Evolutionary conservation across 2,797 vertebrate species (phyloP).

Genomic region (Tapirus indicus): DNA sequence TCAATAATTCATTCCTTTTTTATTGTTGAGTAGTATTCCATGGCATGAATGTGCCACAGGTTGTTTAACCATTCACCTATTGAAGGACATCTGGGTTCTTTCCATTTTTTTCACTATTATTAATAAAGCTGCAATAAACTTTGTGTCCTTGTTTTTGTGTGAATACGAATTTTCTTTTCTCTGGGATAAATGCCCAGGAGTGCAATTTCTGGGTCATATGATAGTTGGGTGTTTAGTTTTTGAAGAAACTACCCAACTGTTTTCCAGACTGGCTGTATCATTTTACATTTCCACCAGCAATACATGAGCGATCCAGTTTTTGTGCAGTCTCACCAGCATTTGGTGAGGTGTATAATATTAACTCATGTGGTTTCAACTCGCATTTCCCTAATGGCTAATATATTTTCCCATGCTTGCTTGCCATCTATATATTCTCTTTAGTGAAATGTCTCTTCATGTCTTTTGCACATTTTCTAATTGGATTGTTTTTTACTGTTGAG

Average conservation of each 20-base stretch:
- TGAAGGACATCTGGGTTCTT: not conserved
- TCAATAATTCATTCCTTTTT: not conserved
- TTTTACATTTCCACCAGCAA: not conserved
- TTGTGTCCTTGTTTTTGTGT: not conserved
- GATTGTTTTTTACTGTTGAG: not conserved
- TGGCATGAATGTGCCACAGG: not conserved
- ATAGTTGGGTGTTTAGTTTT: not conserved
- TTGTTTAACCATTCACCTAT: not conserved
- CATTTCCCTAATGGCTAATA: not conserved
- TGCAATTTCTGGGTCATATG: not conserved
- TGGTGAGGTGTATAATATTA: not conserved
- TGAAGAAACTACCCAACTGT: not conserved
- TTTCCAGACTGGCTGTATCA: not conserved
- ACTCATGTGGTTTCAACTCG: not conserved
- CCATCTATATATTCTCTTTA: conserved; percentile 12
- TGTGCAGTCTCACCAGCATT: not conserved
- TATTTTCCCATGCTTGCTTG: conserved; percentile 29
- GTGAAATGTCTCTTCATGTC: not conserved
- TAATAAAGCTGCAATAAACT: not conserved
- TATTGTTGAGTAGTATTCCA: not conserved
- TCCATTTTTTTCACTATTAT: not conserved
- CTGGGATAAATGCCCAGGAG: not conserved
- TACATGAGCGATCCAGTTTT: not conserved
- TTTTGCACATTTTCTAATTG: conserved; percentile 39
- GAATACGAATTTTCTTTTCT: not conserved